Base-by-base conservation (phyloP, 2,797 vertebrate genomes). In the Hoplostethus mediterraneus region DNA sequence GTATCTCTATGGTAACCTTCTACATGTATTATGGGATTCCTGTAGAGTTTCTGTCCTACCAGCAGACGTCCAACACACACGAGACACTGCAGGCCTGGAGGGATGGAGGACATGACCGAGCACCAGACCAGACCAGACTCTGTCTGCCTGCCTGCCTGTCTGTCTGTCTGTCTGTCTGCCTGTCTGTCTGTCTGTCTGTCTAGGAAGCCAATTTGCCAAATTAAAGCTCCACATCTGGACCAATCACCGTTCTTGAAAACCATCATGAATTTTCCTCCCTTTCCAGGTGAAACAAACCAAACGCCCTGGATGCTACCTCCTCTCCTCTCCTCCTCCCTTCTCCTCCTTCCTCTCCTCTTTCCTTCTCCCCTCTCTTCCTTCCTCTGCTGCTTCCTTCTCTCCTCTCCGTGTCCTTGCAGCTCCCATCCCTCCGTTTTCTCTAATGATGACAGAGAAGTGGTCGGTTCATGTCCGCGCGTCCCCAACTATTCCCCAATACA, bases 351-450 rank as follows among this genome's bases (percentile, higher is more conserved):
- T 21, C 21, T 21, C 21, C 21, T 21, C 21, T 21, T 21, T 21
- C 21, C 21, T 21, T 21, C 21, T 21, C 21, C 21, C 21, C 21
- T 21, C 21, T 21, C 21, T 1, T 21, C 21, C 21, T 21, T 21
- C 21, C 21, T 21, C 21, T 21, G 21, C 21, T 21, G 21, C 21
- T 21, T 21, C 21, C 21, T 21, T 31, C 71, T 77, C 80, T 33
- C 72, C 71, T 77, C 80, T 33, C 72, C 64, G 81, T 88, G 89
- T 89, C 90, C 90, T 88, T 90, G 87, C 83, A 80, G 83, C 87
- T 80, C 10, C 38, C 9, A 6, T 40, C 9, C 38, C 38, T 40
- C 63, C 63, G 63, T 36, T 77, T 68, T 64, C 77, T 62, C 55
- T 51, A 70, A 63, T 61, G 80, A 67, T 70, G 83, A 45, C 28